Evolutionary conservation across 2,113 vertebrate genomes (phyloP), one percentile per base, ranked within the genome.

Genomic region (Aplodontia rufa): DNA sequence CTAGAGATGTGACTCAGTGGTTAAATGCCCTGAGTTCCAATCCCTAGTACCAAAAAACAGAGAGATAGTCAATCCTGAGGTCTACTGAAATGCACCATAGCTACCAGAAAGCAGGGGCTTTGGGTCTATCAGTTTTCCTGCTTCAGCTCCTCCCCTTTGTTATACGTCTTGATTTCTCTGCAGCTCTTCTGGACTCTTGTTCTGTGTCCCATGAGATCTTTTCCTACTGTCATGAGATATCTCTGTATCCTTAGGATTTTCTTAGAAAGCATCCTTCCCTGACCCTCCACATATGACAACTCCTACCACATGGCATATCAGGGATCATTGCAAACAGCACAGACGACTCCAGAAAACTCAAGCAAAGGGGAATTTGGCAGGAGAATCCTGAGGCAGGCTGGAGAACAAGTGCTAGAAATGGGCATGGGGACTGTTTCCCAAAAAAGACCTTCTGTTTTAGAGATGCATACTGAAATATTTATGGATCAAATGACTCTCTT

Each of bases 401-500:
- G 26, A 51, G 49, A 71, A 68, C 45, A 16, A 55, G 2, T 14
- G n/a, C 75, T 85, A 80, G 37, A 96, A 68, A 47, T 86, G 81
- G 60, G 13, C 32, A 49, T 66, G n/a, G 35, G 53, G 37, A 68
- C n/a, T 13, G 6, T 75, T 64, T 42, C 26, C 32, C 51, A 64
- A 72, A 78, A 72, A 74, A 86, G 6, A 16, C 55, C 28, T 62
- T 79, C 66, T 87, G 51, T 75, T 84, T 83, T 66, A 42, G 51
- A 87, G 89, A 95, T 53, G 40, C 40, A 76, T 90, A 45, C 81
- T 75, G 60, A 75, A 92, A 78, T 93, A 86, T 87, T 83, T 80
- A 90, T 87, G 53, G 53, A 30, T 45, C 68, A 58, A 80, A 53
- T 32, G 37, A 74, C 40, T 32, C 17, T 64, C 68, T 88, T 82